These are phyloP conservation scores for Dicyrtoma fusca DNA, from an alignment of 2,888 invertebrate genomes.

Conservation along the genomic window DNA sequence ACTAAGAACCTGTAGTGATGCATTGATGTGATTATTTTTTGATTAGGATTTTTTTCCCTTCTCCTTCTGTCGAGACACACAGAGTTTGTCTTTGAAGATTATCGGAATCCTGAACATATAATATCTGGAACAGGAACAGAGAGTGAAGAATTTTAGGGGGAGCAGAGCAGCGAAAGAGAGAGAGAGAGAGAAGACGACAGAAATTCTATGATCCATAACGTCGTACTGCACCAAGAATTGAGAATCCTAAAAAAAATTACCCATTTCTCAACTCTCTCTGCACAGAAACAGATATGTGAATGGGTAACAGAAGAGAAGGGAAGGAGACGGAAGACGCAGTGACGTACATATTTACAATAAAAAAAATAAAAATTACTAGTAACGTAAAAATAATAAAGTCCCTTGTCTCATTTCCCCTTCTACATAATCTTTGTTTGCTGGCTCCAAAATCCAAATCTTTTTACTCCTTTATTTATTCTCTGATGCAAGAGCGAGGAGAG, in stretches of 20 bases:
- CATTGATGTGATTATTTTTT: background rate
- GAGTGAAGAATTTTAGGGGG: background rate
- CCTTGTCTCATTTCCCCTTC: conserved; percentile 3
- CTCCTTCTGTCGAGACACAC: background rate
- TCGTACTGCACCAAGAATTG: background rate
- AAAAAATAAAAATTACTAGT: background rate
- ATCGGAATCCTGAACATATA: background rate
- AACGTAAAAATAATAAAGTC: background rate
- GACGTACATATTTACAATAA: background rate
- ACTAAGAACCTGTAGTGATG: background rate
- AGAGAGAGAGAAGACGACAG: background rate
- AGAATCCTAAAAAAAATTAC: too few species aligned
- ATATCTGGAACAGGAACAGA: background rate
- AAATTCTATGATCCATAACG: conserved; percentile 8
- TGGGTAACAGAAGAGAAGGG: background rate
- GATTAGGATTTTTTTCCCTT: background rate
- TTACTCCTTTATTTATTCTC: too few species aligned
- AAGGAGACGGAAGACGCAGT: conserved; percentile 14
- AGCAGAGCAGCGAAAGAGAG: background rate
- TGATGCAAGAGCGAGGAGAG: too few species aligned
- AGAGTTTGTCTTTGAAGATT: background rate
- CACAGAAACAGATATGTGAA: too few species aligned
- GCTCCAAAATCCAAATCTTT: too few species aligned
- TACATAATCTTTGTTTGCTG: too few species aligned
- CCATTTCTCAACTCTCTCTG: too few species aligned